Base-by-base conservation (phyloP, 2,797 vertebrate genomes). In the Ambastaia sidthimunki region DNA sequence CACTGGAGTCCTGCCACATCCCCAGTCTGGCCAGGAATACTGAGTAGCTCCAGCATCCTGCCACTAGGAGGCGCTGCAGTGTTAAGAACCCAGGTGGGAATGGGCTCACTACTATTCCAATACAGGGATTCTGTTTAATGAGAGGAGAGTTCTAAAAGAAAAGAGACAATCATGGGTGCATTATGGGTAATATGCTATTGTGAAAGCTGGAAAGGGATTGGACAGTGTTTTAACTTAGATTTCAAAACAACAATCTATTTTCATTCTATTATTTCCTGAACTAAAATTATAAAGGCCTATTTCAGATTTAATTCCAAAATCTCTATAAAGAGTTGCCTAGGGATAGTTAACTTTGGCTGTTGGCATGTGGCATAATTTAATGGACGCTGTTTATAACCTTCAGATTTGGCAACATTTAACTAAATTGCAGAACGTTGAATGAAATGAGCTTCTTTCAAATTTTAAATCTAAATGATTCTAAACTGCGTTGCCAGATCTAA, bases 1-100 rank as follows among this genome's bases (percentile, higher is more conserved):
- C 89, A 91, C 89, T 90, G 85, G 88, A 92, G 91, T 90, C 87
- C 89, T 88, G 87, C 88, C 83, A 86, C 79, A 82, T 82, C 87
- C 88, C 89, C 82, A 86, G 82, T 90, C 88, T 90, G 92, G 91
- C 91, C 89, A 84, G 92, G 91, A 92, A 90, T 88, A 91, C 89
- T 76, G 87, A 81, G 89, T 89, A 87, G 86, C 92, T 93, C 91
- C 91, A 90, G 89, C 89, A 83, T 89, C 87, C 88, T 54, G 78
- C 90, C 94, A 93, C 89, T 88, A 91, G 92, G 93, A 91, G 91
- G 92, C 74, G 85, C 90, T 85, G 87, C 89, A 84, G 87, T 87
- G 86, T 88, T 84, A 87, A 81, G 86, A 87, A 86, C 91, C 83
- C 88, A 88, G 90, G 89, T 89, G 89, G 90, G 88, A 85, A 86